Conservation (phyloP, 1,140 invertebrate genomes). For the Riptortus pedestris region DNA sequence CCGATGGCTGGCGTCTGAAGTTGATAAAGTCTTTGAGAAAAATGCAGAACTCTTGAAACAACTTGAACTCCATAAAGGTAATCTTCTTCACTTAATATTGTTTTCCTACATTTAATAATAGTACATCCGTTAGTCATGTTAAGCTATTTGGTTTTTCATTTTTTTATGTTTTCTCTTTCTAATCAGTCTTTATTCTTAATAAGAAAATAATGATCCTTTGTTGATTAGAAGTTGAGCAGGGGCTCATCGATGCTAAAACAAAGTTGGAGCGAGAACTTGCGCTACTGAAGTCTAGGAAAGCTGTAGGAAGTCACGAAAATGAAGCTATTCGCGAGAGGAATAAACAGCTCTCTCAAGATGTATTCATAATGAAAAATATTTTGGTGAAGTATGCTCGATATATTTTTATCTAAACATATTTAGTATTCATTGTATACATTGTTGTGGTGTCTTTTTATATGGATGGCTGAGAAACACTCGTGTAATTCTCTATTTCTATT, state of each 20-base stretch:
- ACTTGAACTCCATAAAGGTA: slow-evolving; percentile 1
- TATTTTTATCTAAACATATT: neutral
- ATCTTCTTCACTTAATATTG: too few relatives aligned
- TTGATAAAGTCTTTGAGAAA: neutral
- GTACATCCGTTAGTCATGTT: too few relatives aligned
- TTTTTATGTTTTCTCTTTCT: too few relatives aligned
- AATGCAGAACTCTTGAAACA: neutral
- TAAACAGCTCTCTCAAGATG: neutral
- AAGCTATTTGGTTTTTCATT: too few relatives aligned
- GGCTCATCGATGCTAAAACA: neutral
- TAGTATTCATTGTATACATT: neutral
- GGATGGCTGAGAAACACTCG: too few relatives aligned
- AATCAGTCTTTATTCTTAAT: too few relatives aligned
- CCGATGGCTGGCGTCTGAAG: neutral
- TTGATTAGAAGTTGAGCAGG: neutral
- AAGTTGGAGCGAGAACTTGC: neutral
- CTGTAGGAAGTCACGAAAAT: neutral
- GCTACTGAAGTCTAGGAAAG: neutral
- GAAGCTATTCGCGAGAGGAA: slow-evolving; percentile 1
- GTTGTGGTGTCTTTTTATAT: too few relatives aligned
- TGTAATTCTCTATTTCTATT: too few relatives aligned
- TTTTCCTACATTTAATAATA: too few relatives aligned
- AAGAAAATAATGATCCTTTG: too few relatives aligned
- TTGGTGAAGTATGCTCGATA: slow-evolving; percentile 3
- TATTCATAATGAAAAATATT: slow-evolving; percentile 15